These are phyloP conservation scores for Caenorhabditis sinica DNA, from an alignment of 2,888 invertebrate species.

Conservation along the genomic window DNA sequence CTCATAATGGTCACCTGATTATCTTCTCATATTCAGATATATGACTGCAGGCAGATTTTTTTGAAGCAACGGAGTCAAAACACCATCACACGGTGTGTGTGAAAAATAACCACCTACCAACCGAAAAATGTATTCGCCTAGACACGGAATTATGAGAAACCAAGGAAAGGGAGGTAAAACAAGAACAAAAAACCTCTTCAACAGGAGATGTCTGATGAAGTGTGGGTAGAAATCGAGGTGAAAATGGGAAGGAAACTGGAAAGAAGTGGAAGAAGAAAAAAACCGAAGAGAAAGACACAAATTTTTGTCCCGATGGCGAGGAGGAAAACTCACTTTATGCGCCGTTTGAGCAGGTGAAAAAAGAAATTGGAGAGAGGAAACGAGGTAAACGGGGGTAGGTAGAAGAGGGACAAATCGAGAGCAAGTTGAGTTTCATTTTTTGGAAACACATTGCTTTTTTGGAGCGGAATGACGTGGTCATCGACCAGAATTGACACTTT, in stretches of 20 bases:
- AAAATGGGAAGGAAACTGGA: not conserved
- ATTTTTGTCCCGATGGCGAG: not conserved
- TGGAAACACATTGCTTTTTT: slow-evolving; percentile 30
- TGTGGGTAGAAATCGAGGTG: slow-evolving; percentile 19
- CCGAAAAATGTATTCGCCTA: slow-evolving; percentile 11
- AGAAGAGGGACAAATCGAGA: slow-evolving; percentile 38
- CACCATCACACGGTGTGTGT: not conserved
- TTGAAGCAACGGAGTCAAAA: slow-evolving; percentile 16
- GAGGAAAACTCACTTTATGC: slow-evolving; percentile 31
- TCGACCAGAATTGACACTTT: slow-evolving; percentile 22
- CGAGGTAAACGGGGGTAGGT: slow-evolving; percentile 12
- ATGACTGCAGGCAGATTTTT: slow-evolving; percentile 7
- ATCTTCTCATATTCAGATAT: not conserved
- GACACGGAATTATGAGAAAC: slow-evolving; percentile 4
- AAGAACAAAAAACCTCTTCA: not conserved
- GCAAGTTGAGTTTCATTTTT: slow-evolving; percentile 37
- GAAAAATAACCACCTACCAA: not conserved
- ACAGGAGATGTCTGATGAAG: slow-evolving; percentile 12
- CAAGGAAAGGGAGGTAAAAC: not conserved
- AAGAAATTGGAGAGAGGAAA: slow-evolving; percentile 33
- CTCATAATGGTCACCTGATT: slow-evolving; percentile 38
- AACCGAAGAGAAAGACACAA: not conserved
- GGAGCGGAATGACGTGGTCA: slow-evolving; percentile 35
- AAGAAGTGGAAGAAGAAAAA: not conserved
- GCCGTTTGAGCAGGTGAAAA: slow-evolving; percentile 44